These are phyloP conservation scores for Pogonomyrmex barbatus DNA, from an alignment of 1,140 invertebrate species.

Conservation along the genomic window DNA sequence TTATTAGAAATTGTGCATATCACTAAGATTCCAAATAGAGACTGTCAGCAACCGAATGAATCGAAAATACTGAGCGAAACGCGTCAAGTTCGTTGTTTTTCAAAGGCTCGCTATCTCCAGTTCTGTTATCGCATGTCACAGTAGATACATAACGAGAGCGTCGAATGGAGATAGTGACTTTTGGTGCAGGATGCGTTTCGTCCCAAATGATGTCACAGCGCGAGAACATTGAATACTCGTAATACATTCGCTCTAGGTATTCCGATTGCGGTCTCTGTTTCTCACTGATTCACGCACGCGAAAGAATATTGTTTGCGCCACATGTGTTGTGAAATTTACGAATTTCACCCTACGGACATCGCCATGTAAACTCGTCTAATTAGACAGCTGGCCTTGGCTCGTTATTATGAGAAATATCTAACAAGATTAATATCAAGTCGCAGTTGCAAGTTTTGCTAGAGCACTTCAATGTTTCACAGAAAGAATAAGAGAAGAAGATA, in stretches of 20 bases:
- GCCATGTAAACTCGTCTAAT: neutral
- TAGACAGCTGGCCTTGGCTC: neutral
- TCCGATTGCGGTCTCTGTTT: neutral
- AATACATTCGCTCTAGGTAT: neutral
- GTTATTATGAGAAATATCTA: constrained; percentile 20
- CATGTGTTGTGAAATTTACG: neutral
- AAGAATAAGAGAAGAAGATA: neutral
- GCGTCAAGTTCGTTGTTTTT: neutral
- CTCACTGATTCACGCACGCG: neutral
- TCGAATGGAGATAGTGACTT: constrained; percentile 14
- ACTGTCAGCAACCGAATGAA: neutral
- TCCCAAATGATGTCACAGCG: neutral
- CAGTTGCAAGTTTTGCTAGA: neutral
- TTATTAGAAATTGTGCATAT: neutral
- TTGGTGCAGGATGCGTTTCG: neutral
- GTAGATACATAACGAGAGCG: neutral
- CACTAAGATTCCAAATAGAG: constrained; percentile 32
- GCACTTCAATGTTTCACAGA: neutral
- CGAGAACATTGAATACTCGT: neutral
- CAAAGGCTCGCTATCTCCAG: constrained; percentile 1
- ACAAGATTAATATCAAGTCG: constrained; percentile 43
- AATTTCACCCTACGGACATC: neutral
- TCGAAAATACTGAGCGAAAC: neutral
- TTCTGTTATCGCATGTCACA: neutral
- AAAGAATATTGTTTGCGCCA: neutral